Conservation (phyloP, 2,113 vertebrate species). For the Zosterops hypoxanthus region DNA sequence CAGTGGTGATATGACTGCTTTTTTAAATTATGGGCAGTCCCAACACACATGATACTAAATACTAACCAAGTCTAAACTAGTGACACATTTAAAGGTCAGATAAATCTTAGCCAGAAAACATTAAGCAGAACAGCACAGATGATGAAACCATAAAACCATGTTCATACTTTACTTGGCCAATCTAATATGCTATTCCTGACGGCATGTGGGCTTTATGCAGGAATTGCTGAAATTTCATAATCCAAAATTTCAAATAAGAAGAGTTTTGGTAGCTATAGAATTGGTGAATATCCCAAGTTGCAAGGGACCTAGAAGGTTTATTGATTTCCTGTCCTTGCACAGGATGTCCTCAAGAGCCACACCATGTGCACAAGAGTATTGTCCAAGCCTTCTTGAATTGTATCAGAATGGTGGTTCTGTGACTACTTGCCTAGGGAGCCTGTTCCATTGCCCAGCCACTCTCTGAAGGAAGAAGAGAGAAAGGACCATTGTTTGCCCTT, state of each 20-base stretch:
- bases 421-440: too few species aligned
- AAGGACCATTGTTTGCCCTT: not conserved
- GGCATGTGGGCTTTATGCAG: not conserved
- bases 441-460: not conserved
- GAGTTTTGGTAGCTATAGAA: not conserved
- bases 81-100: not conserved
- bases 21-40: not conserved
- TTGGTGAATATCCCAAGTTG: not conserved
- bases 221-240: not conserved
- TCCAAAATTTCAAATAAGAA: not conserved
- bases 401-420: not conserved
- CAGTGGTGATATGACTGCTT: not conserved
- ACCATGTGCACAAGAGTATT: not conserved
- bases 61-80: rapidly evolving
- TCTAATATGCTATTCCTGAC: not conserved
- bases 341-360: too few species aligned
- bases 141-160: not conserved
- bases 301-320: not conserved
- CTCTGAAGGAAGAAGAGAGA: not conserved
- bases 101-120: not conserved
- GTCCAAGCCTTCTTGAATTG: not conserved
- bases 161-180: not conserved
- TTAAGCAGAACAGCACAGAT: not conserved
- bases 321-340: not conserved
- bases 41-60: not conserved